Evolutionary conservation across 2,888 invertebrate species (phyloP), one percentile per base, ranked within the genome.

Genomic region (Sinopyrophorus schimmeli): DNA sequence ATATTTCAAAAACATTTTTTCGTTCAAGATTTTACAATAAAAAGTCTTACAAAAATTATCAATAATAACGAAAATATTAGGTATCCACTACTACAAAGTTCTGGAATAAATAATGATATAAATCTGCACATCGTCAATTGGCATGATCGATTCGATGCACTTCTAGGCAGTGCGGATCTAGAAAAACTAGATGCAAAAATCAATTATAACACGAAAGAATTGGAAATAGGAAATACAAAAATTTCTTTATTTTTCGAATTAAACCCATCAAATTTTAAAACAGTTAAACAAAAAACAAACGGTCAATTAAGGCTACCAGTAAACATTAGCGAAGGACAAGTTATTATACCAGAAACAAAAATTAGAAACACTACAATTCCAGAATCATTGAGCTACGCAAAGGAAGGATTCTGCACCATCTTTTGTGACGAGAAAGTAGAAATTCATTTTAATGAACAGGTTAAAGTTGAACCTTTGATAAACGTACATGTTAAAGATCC

Each of bases 101-200:
- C 21, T 15, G 40, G 40, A 1, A 39, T 50, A 24, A 18, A 14
- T 10, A 11, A 34, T 5, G 11, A 40, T 1, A 40, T 46, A 2
- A 28, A 51, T 3, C 46, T 46, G 21, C 24, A 43, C 10, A 15
- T 42, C 1, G 1, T 32, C 2, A 3, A 21, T 10, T 43, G 38
- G 43, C 40, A 40, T 10, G 46, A 44, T 14, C 20, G 34, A 14
- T 44, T 47, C 15, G 41, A 52, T 23, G 47, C 34, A 3, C 18
- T 52, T 6, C 4, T 48, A 27, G 52, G 47, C 1, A 41, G 41
- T 11, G 11, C 35, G 5, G 44, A 46, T 14, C 39, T n/a, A 39
- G 12, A 24, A 6, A 31, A 26, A 24, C 11, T 48, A 28, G 23
- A 31, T 4, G 48, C 43, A 1, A 48, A 44, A 34, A 50, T 42